Conservation (phyloP, 2,113 vertebrate genomes). For the Upupa epops region DNA sequence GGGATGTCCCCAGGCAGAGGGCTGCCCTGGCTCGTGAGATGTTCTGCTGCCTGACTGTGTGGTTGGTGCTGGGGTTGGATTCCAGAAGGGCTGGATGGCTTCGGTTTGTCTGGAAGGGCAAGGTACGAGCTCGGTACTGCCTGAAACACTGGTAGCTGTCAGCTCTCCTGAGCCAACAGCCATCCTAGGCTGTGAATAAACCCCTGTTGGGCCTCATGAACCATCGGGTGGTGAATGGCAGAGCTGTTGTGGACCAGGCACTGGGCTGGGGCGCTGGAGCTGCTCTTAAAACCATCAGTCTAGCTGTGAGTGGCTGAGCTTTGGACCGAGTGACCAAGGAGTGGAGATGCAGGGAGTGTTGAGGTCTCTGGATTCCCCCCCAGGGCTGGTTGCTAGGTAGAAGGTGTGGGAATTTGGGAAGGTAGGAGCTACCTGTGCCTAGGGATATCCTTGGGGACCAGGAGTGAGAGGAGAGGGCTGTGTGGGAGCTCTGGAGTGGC, state of each 20-base stretch:
- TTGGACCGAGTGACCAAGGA: not conserved
- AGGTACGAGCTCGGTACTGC: too few species aligned
- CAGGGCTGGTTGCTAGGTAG: not conserved
- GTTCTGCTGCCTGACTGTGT: too few species aligned
- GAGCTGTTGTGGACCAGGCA: not conserved
- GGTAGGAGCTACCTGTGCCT: not conserved
- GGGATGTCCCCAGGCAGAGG: too few species aligned
- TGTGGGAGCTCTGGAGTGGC: not conserved
- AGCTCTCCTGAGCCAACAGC: too few species aligned
- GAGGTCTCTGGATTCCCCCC: not conserved
- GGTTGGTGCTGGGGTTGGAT: too few species aligned
- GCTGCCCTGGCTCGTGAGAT: too few species aligned
- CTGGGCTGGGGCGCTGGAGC: not conserved
- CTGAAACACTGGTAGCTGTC: too few species aligned
- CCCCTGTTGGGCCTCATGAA: not conserved
- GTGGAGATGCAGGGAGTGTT: not conserved
- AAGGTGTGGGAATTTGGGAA: not conserved
- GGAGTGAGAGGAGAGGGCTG: not conserved
- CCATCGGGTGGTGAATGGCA: not conserved
- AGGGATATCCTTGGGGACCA: not conserved
- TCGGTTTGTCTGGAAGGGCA: too few species aligned
- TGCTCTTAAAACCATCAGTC: not conserved
- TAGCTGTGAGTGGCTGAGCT: not conserved
- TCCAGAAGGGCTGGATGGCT: too few species aligned
- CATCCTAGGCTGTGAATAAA: constrained; percentile 3